phyloP scores from a whole-genome alignment of 2,113 vertebrate genomes.

The Atrichornis clamosus region DNA sequence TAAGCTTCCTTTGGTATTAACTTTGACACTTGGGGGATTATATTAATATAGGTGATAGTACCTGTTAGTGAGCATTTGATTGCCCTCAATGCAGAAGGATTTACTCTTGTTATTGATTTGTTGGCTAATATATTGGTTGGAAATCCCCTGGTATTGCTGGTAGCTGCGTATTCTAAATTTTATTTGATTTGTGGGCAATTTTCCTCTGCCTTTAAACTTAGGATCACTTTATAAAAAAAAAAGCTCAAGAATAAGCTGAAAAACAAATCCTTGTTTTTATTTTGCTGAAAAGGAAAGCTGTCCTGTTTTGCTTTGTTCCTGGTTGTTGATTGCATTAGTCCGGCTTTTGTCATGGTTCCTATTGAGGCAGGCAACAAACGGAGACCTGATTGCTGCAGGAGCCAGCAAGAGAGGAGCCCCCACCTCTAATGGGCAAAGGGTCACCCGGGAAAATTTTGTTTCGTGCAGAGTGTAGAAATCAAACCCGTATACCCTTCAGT shows the following conservation, averaged over 20 bases:
- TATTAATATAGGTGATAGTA: constrained; percentile 80
- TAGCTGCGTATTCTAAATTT: constrained; percentile 73
- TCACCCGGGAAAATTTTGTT: background rate
- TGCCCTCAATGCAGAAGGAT: constrained; percentile 76
- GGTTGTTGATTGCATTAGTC: constrained; percentile 14
- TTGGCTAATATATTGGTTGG: constrained; percentile 81
- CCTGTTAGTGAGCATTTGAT: constrained; percentile 80
- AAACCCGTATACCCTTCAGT: background rate
- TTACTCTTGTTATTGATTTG: constrained; percentile 89
- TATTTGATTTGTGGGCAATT: constrained; percentile 76
- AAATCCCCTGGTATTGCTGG: constrained; percentile 78
- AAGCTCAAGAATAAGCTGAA: constrained; percentile 33
- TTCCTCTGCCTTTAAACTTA: constrained; percentile 69
- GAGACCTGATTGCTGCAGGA: background rate
- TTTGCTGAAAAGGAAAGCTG: background rate
- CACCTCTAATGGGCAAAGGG: background rate
- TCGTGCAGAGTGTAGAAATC: background rate
- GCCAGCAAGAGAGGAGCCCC: background rate
- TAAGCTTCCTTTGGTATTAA: constrained; percentile 80
- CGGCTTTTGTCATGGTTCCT: constrained; percentile 17
- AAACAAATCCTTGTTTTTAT: constrained; percentile 16
- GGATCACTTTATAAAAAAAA: constrained; percentile 65
- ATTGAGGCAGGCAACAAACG: background rate
- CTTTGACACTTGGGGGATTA: constrained; percentile 82
- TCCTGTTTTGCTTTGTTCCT: background rate